Conservation (phyloP, 2,797 vertebrate species). For the Spatula clypeata region DNA sequence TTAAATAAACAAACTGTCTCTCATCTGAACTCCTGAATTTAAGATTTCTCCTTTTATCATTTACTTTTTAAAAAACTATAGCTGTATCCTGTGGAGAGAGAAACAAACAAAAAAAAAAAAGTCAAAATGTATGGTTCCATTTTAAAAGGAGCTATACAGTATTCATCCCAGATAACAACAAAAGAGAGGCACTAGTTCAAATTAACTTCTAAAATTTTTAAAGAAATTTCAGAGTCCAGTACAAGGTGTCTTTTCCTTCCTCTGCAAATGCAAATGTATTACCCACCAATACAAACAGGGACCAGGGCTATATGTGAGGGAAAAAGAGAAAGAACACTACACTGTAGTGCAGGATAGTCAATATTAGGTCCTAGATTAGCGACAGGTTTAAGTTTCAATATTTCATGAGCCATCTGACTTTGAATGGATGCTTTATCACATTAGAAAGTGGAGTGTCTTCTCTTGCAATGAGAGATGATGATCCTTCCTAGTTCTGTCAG, state of each 20-base stretch:
- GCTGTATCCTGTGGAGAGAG: neutral
- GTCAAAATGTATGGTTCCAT: neutral
- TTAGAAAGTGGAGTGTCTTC: neutral
- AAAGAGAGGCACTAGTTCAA: neutral
- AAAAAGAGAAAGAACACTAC: neutral
- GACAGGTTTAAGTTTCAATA: constrained; percentile 37
- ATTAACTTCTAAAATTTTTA: neutral
- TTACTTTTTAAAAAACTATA: neutral
- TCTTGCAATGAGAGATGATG: neutral
- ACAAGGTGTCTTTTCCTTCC: neutral
- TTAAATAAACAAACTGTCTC: neutral
- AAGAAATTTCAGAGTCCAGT: neutral
- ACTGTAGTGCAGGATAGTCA: neutral
- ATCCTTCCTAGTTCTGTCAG: neutral
- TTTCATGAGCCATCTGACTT: constrained; percentile 8
- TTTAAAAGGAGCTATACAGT: neutral
- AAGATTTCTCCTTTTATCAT: neutral
- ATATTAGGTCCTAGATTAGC: constrained; percentile 1
- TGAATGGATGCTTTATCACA: neutral
- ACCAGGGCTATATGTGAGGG: neutral
- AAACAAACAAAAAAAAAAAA: neutral
- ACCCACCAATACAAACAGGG: neutral
- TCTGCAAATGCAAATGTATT: neutral
- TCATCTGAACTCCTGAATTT: neutral
- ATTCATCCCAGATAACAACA: neutral